These are phyloP conservation scores for Meghimatium bilineatum DNA, from an alignment of 2,888 invertebrate genomes.

Conservation along the genomic window DNA sequence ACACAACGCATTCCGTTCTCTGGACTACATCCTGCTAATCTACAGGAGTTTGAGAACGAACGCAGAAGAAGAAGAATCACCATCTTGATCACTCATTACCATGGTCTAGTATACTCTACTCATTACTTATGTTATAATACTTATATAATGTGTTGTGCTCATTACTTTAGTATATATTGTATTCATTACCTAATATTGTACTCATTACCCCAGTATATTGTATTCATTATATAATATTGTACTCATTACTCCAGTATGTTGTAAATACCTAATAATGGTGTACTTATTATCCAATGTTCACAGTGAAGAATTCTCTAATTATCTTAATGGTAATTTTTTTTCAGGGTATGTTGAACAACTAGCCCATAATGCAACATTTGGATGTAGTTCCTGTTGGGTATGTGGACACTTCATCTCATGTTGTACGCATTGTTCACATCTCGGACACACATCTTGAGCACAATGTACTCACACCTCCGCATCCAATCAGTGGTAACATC, in stretches of 20 bases:
- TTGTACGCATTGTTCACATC: conserved; percentile 68
- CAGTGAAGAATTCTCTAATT: background rate
- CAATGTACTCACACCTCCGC: conserved; percentile 50
- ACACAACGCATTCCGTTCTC: too few species aligned
- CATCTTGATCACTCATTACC: too few species aligned
- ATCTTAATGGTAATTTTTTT: background rate
- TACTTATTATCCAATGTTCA: background rate
- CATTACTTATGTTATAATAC: too few species aligned
- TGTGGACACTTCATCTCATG: conserved; percentile 8
- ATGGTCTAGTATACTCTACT: too few species aligned
- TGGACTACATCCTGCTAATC: too few species aligned
- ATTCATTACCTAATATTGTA: too few species aligned
- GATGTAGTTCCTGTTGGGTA: conserved; percentile 44
- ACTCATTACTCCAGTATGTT: too few species aligned
- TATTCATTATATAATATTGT: background rate
- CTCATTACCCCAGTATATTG: background rate
- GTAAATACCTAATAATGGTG: background rate
- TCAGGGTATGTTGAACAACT: background rate
- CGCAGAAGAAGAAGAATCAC: too few species aligned
- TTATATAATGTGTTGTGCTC: too few species aligned
- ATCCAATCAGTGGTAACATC: conserved; percentile 42
- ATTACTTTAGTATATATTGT: too few species aligned
- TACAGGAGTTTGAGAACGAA: too few species aligned
- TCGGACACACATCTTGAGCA: conserved; percentile 71
- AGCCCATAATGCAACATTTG: conserved; percentile 17